Percentiles rank a stretch among this genome's conserved stretches.
These are phyloP conservation scores for Troglohyphantes excavatus DNA, from an alignment of 2,888 invertebrate genomes.

Conservation along the genomic window DNA sequence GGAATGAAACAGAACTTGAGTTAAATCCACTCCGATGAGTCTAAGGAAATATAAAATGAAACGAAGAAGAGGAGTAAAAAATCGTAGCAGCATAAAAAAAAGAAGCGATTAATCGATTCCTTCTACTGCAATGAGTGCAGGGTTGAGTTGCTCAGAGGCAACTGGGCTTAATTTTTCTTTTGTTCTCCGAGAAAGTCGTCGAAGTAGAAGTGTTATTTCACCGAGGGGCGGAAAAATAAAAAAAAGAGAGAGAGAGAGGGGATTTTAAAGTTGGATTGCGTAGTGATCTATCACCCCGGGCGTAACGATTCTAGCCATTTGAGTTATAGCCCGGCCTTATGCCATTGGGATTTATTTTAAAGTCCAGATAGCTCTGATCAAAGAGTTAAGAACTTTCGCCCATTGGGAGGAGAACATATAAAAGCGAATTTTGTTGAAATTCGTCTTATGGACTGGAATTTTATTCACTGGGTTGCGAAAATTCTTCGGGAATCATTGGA, in stretches of 20 bases:
- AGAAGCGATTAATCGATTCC: conserved; percentile 60
- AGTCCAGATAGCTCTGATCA: conserved; percentile 30
- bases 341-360: conserved; percentile 57
- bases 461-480: too few relatives aligned
- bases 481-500: too few relatives aligned
- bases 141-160: conserved; percentile 48
- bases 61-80: neutral
- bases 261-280: conserved; percentile 62
- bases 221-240: neutral
- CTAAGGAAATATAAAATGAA: conserved; percentile 42
- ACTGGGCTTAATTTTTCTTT: conserved; percentile 60
- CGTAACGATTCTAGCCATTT: conserved; percentile 50
- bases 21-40: conserved; percentile 36
- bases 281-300: conserved; percentile 53
- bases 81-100: conserved; percentile 24
- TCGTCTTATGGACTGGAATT: neutral
- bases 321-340: conserved; percentile 49
- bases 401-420: neutral
- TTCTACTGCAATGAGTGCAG: conserved; percentile 41
- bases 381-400: conserved; percentile 32
- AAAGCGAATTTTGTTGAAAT: neutral
- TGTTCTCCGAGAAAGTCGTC: conserved; percentile 38
- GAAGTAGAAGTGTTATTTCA: conserved; percentile 63
- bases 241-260: too few relatives aligned
- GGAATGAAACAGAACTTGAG: conserved; percentile 37